These are phyloP conservation scores for Ptilodon capucinus DNA, from an alignment of 2,888 invertebrate species.

Conservation along the genomic window DNA sequence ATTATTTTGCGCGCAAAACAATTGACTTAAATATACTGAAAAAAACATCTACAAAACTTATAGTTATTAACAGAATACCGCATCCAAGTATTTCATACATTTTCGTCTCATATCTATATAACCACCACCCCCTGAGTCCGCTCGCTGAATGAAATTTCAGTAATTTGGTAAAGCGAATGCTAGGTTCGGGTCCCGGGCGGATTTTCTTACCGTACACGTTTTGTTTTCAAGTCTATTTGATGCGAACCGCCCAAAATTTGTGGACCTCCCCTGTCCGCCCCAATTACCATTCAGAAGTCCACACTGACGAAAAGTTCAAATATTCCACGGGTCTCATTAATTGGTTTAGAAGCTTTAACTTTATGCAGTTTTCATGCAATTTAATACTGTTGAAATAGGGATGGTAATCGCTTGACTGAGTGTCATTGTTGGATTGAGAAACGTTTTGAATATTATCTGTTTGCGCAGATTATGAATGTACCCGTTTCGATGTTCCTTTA, in stretches of 20 bases:
- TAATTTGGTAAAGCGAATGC: slow-evolving; percentile 81
- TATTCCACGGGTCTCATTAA: slow-evolving; percentile 42
- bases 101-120: slow-evolving; percentile 30
- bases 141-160: slow-evolving; percentile 80
- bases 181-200: slow-evolving; percentile 73
- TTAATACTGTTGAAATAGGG: slow-evolving; percentile 44
- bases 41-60: too few relatives aligned
- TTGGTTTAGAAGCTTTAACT: slow-evolving; percentile 43
- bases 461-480: slow-evolving; percentile 62
- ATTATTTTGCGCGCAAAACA: too few relatives aligned
- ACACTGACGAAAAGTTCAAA: slow-evolving; percentile 19
- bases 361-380: slow-evolving; percentile 38
- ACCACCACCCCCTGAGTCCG: slow-evolving; percentile 58
- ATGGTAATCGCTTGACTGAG: slow-evolving; percentile 38
- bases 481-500: slow-evolving; percentile 50
- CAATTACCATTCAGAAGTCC: slow-evolving; percentile 11
- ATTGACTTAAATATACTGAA: too few relatives aligned
- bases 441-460: slow-evolving; percentile 53
- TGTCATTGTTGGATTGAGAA: slow-evolving; percentile 27
- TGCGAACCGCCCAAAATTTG: slow-evolving; percentile 44
- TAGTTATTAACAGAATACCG: slow-evolving; percentile 25
- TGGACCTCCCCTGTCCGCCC: slow-evolving; percentile 29
- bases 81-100: slow-evolving; percentile 27
- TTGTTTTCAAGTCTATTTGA: slow-evolving; percentile 72
- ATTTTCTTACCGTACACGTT: slow-evolving; percentile 78